Evolutionary conservation across 2,888 invertebrate species (phyloP).

Genomic region (Cryptus viduatorius): DNA sequence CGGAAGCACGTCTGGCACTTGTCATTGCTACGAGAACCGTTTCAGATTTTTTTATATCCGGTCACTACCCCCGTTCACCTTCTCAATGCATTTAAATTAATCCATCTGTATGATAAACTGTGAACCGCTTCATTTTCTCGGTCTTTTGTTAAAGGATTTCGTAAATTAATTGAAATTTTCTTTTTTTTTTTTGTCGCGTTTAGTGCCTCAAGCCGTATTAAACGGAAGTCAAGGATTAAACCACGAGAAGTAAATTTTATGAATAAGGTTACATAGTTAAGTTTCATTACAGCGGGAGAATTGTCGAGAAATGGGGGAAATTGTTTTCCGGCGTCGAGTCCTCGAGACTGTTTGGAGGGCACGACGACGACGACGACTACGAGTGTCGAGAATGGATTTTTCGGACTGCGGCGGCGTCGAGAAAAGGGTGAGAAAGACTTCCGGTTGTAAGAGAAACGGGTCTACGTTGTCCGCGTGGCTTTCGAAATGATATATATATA

Average conservation of each 20-base stretch:
- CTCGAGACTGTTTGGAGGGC: conserved; percentile 62
- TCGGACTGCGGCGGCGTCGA: conserved; percentile 23
- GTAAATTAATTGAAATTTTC: background rate
- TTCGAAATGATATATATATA: conserved; percentile 8
- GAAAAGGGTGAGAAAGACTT: conserved; percentile 46
- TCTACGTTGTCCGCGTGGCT: background rate
- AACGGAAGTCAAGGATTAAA: conserved; percentile 20
- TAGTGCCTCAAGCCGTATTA: background rate
- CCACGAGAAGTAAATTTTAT: conserved; percentile 20
- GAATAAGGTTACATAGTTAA: conserved; percentile 31
- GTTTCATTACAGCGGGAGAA: conserved; percentile 37
- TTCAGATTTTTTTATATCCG: background rate
- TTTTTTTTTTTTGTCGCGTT: background rate
- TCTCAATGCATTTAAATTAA: background rate
- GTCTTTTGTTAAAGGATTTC: background rate
- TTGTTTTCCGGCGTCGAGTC: conserved; percentile 62
- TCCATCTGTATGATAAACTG: background rate
- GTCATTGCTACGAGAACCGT: background rate
- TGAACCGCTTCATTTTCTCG: background rate
- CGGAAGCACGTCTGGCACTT: background rate
- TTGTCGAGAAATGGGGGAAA: conserved; percentile 32
- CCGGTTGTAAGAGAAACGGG: conserved; percentile 15
- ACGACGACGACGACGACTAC: conserved; percentile 19
- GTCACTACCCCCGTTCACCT: background rate
- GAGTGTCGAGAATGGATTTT: conserved; percentile 45